Evolutionary conservation across 2,888 invertebrate genomes (phyloP).

Genomic region (Luffia ferchaultella): DNA sequence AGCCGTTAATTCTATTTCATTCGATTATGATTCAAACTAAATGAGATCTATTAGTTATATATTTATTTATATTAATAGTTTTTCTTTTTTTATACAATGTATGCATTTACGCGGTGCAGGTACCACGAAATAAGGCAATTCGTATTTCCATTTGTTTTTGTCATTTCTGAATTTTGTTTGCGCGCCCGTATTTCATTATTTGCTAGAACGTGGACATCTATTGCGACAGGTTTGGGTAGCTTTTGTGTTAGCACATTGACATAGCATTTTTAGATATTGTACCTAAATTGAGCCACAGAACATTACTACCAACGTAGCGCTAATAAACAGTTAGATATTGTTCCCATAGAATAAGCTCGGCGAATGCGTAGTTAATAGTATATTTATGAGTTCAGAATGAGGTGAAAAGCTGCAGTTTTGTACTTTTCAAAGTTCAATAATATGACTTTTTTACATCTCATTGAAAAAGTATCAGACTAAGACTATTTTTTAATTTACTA

Average conservation of each 20-base stretch:
- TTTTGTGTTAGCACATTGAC: too few species aligned
- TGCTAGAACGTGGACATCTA: conserved; percentile 5
- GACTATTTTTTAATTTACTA: too few species aligned
- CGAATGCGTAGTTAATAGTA: conserved; percentile 23
- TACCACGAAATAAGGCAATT: conserved; percentile 63
- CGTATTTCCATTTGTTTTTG: conserved; percentile 28
- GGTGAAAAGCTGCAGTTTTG: conserved; percentile 4
- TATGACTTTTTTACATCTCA: not conserved
- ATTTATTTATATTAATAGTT: conserved; percentile 50
- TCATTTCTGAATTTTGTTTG: conserved; percentile 14
- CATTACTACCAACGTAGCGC: not conserved
- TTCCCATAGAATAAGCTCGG: conserved; percentile 61
- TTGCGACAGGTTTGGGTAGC: not conserved
- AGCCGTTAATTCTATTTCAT: conserved; percentile 12
- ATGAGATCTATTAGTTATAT: conserved; percentile 61
- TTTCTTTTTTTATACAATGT: conserved; percentile 41
- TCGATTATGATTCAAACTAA: conserved; percentile 48
- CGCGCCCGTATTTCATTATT: conserved; percentile 16
- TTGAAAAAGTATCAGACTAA: too few species aligned
- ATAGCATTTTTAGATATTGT: too few species aligned
- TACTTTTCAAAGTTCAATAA: conserved; percentile 1
- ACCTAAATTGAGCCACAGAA: too few species aligned
- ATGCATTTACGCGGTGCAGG: conserved; percentile 56
- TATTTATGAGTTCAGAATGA: not conserved
- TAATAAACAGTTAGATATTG: conserved; percentile 31